Percentiles rank a stretch among this genome's conserved stretches.
Evolutionary conservation across 2,888 invertebrate genomes (phyloP).

Genomic region (Parnassius smintheus): DNA sequence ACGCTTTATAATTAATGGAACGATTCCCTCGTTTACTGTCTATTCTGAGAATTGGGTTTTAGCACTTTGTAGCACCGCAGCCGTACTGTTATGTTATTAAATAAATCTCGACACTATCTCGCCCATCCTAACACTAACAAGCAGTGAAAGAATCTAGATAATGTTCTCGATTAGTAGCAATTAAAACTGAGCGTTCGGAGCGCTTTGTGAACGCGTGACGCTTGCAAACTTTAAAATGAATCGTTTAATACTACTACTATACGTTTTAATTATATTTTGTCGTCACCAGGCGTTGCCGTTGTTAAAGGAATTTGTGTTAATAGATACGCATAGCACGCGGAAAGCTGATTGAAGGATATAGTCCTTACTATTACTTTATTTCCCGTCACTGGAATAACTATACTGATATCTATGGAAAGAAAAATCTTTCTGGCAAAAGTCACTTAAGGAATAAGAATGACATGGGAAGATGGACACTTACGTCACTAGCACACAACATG

Average conservation of each 20-base stretch:
- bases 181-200: constrained; percentile 52
- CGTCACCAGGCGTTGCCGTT: no score
- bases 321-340: no score
- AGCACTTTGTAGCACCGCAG: constrained; percentile 29
- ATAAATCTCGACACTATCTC: constrained; percentile 55
- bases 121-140: constrained; percentile 48
- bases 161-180: constrained; percentile 59
- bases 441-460: no score
- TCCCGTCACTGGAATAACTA: no score
- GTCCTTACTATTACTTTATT: no score
- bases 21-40: constrained; percentile 16
- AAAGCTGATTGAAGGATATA: no score
- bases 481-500: no score
- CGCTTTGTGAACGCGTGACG: constrained; percentile 53
- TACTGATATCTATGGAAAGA: no score
- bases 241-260: constrained; percentile 30
- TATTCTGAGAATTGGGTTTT: constrained; percentile 22
- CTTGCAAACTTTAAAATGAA: constrained; percentile 42
- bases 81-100: constrained; percentile 49
- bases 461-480: no score
- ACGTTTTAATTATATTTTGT: constrained; percentile 11
- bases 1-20: constrained; percentile 20
- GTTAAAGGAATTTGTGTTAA: no score
- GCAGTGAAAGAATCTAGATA: constrained; percentile 60
- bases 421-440: no score